Evolutionary conservation across 2,888 invertebrate species (phyloP), one percentile per base, ranked within the genome.

Genomic region (Cosmorhoe ocellata): DNA sequence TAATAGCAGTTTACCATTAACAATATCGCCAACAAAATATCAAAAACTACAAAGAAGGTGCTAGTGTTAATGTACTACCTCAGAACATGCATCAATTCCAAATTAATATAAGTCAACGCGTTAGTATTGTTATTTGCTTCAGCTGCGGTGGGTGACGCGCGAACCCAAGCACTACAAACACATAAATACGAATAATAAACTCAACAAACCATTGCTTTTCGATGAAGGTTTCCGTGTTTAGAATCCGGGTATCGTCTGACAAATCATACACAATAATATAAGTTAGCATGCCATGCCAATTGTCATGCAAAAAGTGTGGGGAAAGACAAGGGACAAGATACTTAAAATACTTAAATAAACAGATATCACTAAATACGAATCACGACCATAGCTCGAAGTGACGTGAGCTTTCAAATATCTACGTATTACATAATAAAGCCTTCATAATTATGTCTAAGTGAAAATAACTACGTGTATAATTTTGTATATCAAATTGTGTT

Each of bases 191-290:
- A 71, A 63, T 74, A 75, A 76, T 74, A 79, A 83, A 85, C 76
- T 76, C 76, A 85, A 89, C 89, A 83, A 89, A 89, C 89, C 89
- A 79, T 88, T 81, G 74, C 62, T 71, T 76, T 76, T 79, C 79
- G 79, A 79, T 82, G 88, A 72, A 71, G 82, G 66, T 74, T 79
- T 79, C 84, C 84, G 76, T 79, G 79, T 78, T 85, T 90, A 90
- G 89, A 87, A 88, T 84, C 90, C 89, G 78, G 88, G 86, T 79
- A 88, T 85, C 74, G 86, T 87, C 90, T 90, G 89, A 87, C 82
- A 88, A 88, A 89, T 81, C 66, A 79, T 82, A 88, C 81, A 90
- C 77, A 88, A 82, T 54, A 74, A 75, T 77, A 76, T 74, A 82
- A 69, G 76, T 88, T 86, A 88, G 76, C 89, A 90, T 90, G 89